Conservation (phyloP, 2,888 invertebrate genomes). For the Nasonia oneida region DNA sequence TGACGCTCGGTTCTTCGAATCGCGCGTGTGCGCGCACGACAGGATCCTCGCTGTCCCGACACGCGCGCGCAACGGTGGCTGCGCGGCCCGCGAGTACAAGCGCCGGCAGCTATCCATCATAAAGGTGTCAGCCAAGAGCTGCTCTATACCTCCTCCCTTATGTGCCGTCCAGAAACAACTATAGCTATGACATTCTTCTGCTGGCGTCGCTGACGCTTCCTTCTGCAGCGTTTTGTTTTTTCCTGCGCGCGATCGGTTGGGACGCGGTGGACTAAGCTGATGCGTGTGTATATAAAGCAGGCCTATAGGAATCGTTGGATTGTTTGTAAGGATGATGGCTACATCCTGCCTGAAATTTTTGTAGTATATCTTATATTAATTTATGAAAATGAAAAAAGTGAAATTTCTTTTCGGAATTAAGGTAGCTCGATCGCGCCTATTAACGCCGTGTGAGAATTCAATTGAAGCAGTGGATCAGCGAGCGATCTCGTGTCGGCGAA, state of each 20-base stretch:
- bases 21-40: not conserved
- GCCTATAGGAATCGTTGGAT: too few species aligned
- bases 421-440: not conserved
- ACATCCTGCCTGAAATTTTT: not conserved
- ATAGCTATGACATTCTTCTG: slow-evolving; percentile 77
- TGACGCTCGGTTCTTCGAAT: slow-evolving; percentile 10
- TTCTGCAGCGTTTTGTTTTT: not conserved
- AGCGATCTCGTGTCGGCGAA: not conserved
- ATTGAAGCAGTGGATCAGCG: too few species aligned
- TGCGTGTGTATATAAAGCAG: not conserved
- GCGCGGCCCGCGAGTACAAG: slow-evolving; percentile 65
- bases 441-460: not conserved
- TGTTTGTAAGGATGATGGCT: not conserved
- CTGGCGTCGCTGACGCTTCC: slow-evolving; percentile 30
- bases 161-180: slow-evolving; percentile 76
- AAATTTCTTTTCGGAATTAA: too few species aligned
- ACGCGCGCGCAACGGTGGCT: slow-evolving; percentile 40
- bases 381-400: too few species aligned
- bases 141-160: slow-evolving; percentile 65
- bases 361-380: too few species aligned
- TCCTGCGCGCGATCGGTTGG: not conserved
- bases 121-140: slow-evolving; percentile 72
- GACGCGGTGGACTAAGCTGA: not conserved
- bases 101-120: slow-evolving; percentile 76
- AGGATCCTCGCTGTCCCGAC: slow-evolving; percentile 10